phyloP scores from a whole-genome alignment of 2,113 vertebrate species.

The Solea senegalensis region DNA sequence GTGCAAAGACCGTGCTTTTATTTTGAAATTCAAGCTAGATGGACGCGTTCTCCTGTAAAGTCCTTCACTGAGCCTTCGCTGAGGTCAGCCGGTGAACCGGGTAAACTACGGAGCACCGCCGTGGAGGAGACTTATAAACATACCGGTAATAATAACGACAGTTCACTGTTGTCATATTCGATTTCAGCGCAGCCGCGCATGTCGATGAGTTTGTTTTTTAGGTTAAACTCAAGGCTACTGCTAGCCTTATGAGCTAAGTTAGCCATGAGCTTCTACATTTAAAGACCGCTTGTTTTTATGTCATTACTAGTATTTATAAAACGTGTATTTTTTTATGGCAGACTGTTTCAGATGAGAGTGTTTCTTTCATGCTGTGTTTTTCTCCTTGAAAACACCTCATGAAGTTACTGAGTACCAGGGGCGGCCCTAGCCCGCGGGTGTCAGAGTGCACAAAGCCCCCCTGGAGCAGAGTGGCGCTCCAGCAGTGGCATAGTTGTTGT shows the following conservation, averaged over 20 bases:
- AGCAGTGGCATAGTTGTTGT: no score
- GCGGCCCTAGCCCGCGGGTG: no score
- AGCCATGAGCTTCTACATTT: constrained; percentile 37
- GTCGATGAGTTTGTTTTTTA: neutral
- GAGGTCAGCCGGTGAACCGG: constrained; percentile 47
- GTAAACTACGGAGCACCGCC: rapidly evolving
- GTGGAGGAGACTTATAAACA: neutral
- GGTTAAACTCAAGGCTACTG: constrained; percentile 12
- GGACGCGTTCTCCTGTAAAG: neutral
- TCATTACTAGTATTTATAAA: no score
- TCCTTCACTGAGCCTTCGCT: constrained; percentile 44
- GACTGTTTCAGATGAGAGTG: no score
- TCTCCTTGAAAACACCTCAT: no score
- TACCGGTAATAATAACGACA: neutral
- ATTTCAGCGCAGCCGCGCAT: rapidly evolving
- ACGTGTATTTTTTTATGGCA: no score
- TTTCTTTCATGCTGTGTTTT: no score
- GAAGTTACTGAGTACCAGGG: no score
- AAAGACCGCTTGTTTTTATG: no score
- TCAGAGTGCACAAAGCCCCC: no score
- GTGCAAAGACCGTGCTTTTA: constrained; percentile 22
- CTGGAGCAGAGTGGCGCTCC: no score
- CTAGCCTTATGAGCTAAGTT: constrained; percentile 44
- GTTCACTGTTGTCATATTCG: neutral
- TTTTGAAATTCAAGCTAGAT: constrained; percentile 39